Base-by-base conservation (phyloP, 2,113 vertebrate genomes). In the Sphyrna mokarran region DNA sequence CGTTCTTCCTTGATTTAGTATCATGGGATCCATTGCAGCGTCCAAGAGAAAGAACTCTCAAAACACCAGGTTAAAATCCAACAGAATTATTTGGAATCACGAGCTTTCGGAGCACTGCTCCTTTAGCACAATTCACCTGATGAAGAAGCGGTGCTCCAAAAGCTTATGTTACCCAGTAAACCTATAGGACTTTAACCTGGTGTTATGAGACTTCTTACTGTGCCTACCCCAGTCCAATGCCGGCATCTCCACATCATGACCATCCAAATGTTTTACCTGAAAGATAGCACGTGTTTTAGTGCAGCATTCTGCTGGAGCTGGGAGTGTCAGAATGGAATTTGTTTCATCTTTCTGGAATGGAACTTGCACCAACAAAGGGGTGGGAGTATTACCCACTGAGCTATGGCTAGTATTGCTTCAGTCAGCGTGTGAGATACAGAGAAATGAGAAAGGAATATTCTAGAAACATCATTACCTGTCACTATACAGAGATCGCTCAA, bases 401-500 rank as follows among this genome's bases (percentile, higher is more conserved):
- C 16, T 5, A 83, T 5, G 1, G 80, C n/a, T 16, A 3, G 5
- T 0, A 29, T 29, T 26, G 26, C n/a, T 83, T 18, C n/a, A 78
- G 5, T 83, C 0, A 37, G 78, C 16, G n/a, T 40, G 78, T 37
- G 13, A 13, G 76, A 37, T 18, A 37, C n/a, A 40, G n/a, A 83
- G 78, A 83, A 20, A 83, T 80, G 76, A 5, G 4, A 0, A 80
- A 18, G 80, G 37, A 43, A 83, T 40, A 18, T 43, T 16, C 0
- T 0, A 16, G 80, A n/a, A 7, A 7, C 40, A 6, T 2, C n/a
- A n/a, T 0, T 96, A 99, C 99, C 99, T 98, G 97, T 99, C 99
- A 0, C 99, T 99, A 97, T 99, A 99, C 93, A 99, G 98, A 0
- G 99, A 99, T 1, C 99, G 97, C 96, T 99, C 99, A 0, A 99